Evolutionary conservation across 2,797 vertebrate genomes (phyloP), one percentile per base, ranked within the genome.

Genomic region (Simalia tracyae): DNA sequence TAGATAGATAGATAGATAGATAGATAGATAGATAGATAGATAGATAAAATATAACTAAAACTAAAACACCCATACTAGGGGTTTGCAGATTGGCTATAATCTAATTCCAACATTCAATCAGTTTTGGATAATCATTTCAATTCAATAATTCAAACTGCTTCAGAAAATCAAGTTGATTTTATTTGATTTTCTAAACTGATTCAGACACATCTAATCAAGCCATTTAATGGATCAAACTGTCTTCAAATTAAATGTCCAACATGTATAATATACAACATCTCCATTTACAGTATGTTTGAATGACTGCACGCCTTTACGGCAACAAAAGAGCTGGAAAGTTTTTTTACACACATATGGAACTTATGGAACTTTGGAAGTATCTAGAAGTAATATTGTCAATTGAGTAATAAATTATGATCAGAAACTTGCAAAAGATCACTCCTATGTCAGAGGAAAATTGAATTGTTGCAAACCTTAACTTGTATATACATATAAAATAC

Each of bases 191-290:
- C 24, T 66, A 66, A 66, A 66, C 28, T n/a, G 64, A 72, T 72
- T 72, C 15, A 72, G n/a, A 72, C 68, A 36, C 2, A 72, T 72
- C 68, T 36, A 72, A 72, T 36, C 31, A 72, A 72, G 31, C 68
- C 68, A 72, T 72, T 72, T 72, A 31, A n/a, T 72, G 6, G 15
- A 72, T 36, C 6, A 1, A 72, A 81, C 19, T 42, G 36, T 63
- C 1, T 10, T 54, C 1, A 0, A 9, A 15, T 1, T 0, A 0
- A 0, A 0, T 11, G 1, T 4, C 26, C 14, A 61, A 46, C 87
- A 64, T 6, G 10, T 86, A 36, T 59, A 86, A 60, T 31, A 54
- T 19, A 81, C 36, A 81, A 1, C 6, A 81, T 46, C 36, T 36
- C 17, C 56, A 10, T 31, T 86, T 31, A 36, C 11, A 22, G 56